These are phyloP conservation scores for Apis dorsata DNA, from an alignment of 1,140 invertebrate species.

Conservation along the genomic window DNA sequence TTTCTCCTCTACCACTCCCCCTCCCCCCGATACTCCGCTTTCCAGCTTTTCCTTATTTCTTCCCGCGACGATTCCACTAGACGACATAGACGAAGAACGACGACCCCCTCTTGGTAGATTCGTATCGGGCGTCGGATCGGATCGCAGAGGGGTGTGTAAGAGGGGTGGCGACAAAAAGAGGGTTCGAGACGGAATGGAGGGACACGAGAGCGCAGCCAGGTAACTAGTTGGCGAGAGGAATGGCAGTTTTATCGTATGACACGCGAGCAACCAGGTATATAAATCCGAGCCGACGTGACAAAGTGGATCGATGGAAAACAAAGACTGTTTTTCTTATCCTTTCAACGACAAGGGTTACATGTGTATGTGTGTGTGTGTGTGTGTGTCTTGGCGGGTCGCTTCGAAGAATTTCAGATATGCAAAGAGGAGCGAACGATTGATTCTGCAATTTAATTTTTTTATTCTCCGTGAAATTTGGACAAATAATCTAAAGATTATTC, in stretches of 20 bases:
- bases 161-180: not conserved
- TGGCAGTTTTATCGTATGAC: constrained; percentile 54
- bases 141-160: constrained; percentile 33
- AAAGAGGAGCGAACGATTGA: not conserved
- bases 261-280: constrained; percentile 36
- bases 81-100: not conserved
- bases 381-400: not conserved
- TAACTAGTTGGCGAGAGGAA: constrained; percentile 52
- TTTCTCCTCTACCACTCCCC: not conserved
- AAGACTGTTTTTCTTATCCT: not conserved
- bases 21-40: not conserved
- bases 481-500: too few species aligned
- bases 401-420: not conserved
- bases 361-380: not conserved
- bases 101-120: constrained; percentile 21
- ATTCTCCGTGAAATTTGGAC: too few species aligned
- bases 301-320: not conserved
- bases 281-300: constrained; percentile 21
- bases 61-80: not conserved
- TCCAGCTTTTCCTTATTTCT: constrained; percentile 16
- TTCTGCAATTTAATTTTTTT: not conserved
- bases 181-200: not conserved
- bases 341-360: not conserved
- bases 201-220: constrained; percentile 41
- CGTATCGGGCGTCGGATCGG: constrained; percentile 42